Evolutionary conservation across 2,113 vertebrate genomes (phyloP), one percentile per base, ranked within the genome.

Genomic region (Vireo altiloquus): DNA sequence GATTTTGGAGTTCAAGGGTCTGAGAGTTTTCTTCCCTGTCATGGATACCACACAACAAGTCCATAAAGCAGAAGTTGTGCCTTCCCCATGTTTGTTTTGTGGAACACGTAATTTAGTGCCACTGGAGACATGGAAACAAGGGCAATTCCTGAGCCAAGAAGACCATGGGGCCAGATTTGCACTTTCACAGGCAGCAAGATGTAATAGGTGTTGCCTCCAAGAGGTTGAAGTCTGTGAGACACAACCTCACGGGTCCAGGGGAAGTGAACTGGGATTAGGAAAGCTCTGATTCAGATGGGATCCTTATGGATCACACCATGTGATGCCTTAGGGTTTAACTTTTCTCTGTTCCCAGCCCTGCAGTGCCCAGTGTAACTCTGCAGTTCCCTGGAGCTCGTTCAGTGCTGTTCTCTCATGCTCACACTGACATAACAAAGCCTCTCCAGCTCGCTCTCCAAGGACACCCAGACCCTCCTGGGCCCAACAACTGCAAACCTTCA

Each of bases 191-290:
- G 60, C 24, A 54, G 28, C n/a, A 47, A 54, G 49, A 72, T 72
- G 50, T 11, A 66, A 31, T 1, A 59, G 4, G 16, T 64, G 23
- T 39, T 75, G 31, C 25, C 54, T 69, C 50, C 24, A 37, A 68
- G 46, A 82, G 37, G 49, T 0, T 44, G 27, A 7, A 77, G 17
- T 9, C 42, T 47, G 7, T 25, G 57, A 84, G 19, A 49, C 17
- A 33, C 0, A 0, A 61, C 9, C 12, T 69, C 33, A 37, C 0
- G 0, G 82, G 54, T 11, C 18, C 47, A 47, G 70, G 25, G 59
- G 54, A 79, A 57, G 70, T 21, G 39, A 64, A 28, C 4, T 6
- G 42, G 61, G 25, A 28, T 13, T 30, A 69, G 47, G 39, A 69
- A 82, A 92, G 18, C 20, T 78, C 44, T 21, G 28, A 31, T 7